A percentile compares a stretch with the other conserved stretches of the same genome.
Conservation (phyloP, 2,888 invertebrate species). For the Tridacna crocea region DNA sequence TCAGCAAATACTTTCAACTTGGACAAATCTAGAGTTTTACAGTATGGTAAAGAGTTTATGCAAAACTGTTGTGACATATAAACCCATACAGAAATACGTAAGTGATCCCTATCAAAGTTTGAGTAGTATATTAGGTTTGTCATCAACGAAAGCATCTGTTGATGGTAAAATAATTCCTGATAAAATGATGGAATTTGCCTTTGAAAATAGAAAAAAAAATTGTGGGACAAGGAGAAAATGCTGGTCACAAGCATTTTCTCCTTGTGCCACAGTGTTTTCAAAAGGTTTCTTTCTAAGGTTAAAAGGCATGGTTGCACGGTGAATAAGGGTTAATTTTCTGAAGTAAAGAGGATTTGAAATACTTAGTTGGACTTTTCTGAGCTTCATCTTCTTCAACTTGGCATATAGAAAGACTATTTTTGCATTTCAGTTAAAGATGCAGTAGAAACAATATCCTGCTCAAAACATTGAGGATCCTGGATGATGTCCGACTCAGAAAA, state of each 20-base stretch:
- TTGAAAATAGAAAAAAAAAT: background rate
- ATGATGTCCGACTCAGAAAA: conserved; percentile 49
- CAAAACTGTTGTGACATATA: too few relatives aligned
- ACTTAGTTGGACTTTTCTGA: background rate
- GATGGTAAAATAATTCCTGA: too few relatives aligned
- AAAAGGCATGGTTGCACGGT: background rate
- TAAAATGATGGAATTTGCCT: background rate
- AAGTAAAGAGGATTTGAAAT: background rate
- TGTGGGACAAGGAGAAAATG: background rate
- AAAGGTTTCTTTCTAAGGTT: too few relatives aligned
- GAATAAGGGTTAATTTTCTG: background rate
- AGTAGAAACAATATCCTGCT: background rate
- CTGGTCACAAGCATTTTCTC: background rate
- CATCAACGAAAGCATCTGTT: too few relatives aligned
- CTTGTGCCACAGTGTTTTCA: background rate
- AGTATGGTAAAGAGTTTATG: too few relatives aligned
- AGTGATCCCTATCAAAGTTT: too few relatives aligned
- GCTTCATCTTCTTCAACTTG: background rate
- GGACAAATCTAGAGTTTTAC: too few relatives aligned
- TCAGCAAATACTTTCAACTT: too few relatives aligned
- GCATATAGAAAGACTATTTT: background rate
- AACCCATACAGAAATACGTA: too few relatives aligned
- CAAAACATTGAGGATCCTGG: background rate
- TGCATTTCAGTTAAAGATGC: background rate
- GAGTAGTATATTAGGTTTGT: too few relatives aligned